phyloP scores from a whole-genome alignment of 1,140 invertebrate genomes.

The Schlechtendalia chinensis region DNA sequence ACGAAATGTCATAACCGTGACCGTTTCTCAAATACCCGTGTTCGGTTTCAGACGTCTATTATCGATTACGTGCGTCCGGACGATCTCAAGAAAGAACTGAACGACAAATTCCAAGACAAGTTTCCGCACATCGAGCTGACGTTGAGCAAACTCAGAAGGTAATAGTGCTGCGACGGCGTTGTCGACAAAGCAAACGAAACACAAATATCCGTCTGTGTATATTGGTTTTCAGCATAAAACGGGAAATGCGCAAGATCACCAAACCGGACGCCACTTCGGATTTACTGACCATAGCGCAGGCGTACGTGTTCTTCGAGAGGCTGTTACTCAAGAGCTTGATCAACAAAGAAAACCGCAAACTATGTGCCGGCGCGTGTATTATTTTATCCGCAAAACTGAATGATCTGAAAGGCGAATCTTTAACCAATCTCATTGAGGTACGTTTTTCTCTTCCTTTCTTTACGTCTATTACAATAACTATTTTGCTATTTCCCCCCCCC shows the following conservation, averaged over 20 bases:
- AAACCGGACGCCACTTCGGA: conserved; percentile 81
- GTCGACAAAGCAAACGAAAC: no score
- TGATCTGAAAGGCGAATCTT: conserved; percentile 86
- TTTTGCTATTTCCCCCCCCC: no score
- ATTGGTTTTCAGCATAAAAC: conserved; percentile 73
- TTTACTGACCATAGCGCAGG: conserved; percentile 87
- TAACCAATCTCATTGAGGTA: conserved; percentile 86
- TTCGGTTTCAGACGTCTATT: conserved; percentile 78
- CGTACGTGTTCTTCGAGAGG: conserved; percentile 97
- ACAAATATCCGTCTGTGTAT: background rate
- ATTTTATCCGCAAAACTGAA: conserved; percentile 93
- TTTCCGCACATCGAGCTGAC: conserved; percentile 94
- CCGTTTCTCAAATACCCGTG: no score
- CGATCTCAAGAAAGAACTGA: conserved; percentile 96
- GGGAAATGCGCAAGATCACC: conserved; percentile 92
- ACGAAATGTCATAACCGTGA: no score
- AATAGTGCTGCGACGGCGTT: no score
- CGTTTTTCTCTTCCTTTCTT: no score
- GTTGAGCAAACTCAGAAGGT: conserved; percentile 95
- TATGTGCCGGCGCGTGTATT: conserved; percentile 92
- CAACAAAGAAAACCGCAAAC: conserved; percentile 91
- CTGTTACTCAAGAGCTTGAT: conserved; percentile 88
- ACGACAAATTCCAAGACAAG: conserved; percentile 94
- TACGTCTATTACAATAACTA: no score
- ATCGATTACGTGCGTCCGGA: conserved; percentile 95